Evolutionary conservation across 30 jellyfish, hydroid and myxozoan species (phyloP), one percentile per base, ranked within the genome.

Genomic region (Turritopsis rubra): DNA sequence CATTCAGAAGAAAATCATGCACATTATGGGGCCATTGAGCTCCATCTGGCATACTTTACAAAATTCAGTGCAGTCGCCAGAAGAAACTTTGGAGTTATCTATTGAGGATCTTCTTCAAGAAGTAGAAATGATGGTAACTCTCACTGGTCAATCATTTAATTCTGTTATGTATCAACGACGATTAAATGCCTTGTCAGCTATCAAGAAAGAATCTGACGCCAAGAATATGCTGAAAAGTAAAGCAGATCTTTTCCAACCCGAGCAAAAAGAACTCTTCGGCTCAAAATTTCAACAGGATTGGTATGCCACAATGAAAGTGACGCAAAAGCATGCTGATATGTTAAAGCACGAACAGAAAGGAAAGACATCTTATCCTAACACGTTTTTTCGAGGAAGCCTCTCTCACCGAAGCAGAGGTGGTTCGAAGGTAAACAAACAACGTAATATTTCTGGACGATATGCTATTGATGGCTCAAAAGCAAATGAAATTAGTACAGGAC

Each of bases 331-430:
- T n/a, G n/a, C n/a, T n/a, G n/a, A n/a, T n/a, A n/a, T n/a, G n/a
- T n/a, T n/a, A n/a, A n/a, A n/a, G n/a, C n/a, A n/a, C n/a, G n/a
- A n/a, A n/a, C n/a, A n/a, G n/a, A n/a, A n/a, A n/a, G n/a, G n/a
- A n/a, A n/a, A n/a, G n/a, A n/a, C n/a, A n/a, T n/a, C n/a, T n/a
- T n/a, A n/a, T n/a, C n/a, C n/a, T n/a, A 54, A n/a, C n/a, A 18
- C 72, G n/a, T 54, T 54, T 16, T 54, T 54, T 54, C 72, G 72
- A 54, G 72, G 72, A 54, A 54, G 72, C 72, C 72, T n/a, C 72
- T 54, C n/a, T 54, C 72, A 54, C 72, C 72, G 72, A 54, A n/a
- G 72, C 72, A 54, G 72, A 54, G 72, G 72, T 54, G 72, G 29
- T 66, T 66, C 8, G 29, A 66, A 66, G 76, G 17, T 4, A 17